Evolutionary conservation across 2,888 invertebrate species (phyloP).

Genomic region (Iphiclides podalirius): DNA sequence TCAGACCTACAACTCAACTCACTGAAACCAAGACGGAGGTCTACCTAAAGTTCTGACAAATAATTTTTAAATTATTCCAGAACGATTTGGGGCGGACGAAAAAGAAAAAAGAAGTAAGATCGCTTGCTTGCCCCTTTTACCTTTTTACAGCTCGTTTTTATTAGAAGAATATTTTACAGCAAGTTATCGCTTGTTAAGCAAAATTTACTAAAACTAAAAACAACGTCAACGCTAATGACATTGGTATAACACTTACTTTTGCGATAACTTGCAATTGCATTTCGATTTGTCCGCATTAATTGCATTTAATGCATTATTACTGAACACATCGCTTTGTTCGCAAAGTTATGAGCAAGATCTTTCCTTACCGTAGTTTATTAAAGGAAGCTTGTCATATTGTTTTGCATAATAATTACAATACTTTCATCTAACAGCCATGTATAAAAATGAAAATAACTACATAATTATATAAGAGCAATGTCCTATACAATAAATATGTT

Average conservation of each 20-base stretch:
- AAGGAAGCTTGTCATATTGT: conserved; percentile 65
- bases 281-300: conserved; percentile 64
- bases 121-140: conserved; percentile 82
- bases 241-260: conserved; percentile 55
- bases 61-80: conserved; percentile 84
- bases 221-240: conserved; percentile 41
- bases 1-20: not conserved
- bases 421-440: conserved; percentile 9
- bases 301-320: conserved; percentile 65
- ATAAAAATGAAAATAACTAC: not conserved
- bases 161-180: conserved; percentile 65
- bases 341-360: conserved; percentile 56
- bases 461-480: too few relatives aligned
- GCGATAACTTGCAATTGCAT: conserved; percentile 75
- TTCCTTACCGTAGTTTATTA: conserved; percentile 53
- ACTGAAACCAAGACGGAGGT: conserved; percentile 6
- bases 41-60: conserved; percentile 54
- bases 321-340: conserved; percentile 74
- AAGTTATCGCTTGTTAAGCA: conserved; percentile 75
- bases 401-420: conserved; percentile 50
- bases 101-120: conserved; percentile 99
- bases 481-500: too few relatives aligned
- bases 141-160: conserved; percentile 75
- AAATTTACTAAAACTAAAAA: conserved; percentile 46
- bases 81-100: conserved; percentile 97